A percentile compares a stretch with the other conserved stretches of the same genome.
These are phyloP conservation scores for Drosophila pseudoananassae DNA, from an alignment of 1,140 invertebrate genomes.

Conservation along the genomic window DNA sequence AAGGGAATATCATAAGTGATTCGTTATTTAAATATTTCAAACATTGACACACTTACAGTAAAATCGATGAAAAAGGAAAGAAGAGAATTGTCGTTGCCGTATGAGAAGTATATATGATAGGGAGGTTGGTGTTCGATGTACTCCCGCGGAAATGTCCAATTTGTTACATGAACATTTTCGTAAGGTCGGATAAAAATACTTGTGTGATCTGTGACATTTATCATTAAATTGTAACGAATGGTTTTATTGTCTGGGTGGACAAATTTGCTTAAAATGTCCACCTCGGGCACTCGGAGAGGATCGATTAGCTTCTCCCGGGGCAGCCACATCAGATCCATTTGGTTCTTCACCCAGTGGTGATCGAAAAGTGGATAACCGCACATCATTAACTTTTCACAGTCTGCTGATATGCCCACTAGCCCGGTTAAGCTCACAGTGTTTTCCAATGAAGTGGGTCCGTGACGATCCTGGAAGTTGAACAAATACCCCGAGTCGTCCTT, in stretches of 20 bases:
- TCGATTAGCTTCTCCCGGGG: slow-evolving; percentile 25
- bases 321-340: slow-evolving; percentile 42
- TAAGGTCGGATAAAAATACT: slow-evolving; percentile 88
- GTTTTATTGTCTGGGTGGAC: slow-evolving; percentile 13
- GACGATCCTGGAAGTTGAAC: slow-evolving; percentile 89
- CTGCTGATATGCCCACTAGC: slow-evolving; percentile 85
- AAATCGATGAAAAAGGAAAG: slow-evolving; percentile 84
- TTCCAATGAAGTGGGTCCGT: slow-evolving; percentile 86
- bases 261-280: slow-evolving; percentile 34
- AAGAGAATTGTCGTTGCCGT: slow-evolving; percentile 85
- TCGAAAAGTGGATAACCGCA: slow-evolving; percentile 90
- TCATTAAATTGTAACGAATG: slow-evolving; percentile 43
- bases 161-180: slow-evolving; percentile 85
- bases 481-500: slow-evolving; percentile 88
- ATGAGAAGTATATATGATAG: slow-evolving; percentile 89
- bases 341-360: slow-evolving; percentile 38
- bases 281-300: slow-evolving; percentile 5
- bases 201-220: slow-evolving; percentile 89
- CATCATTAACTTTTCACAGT: slow-evolving; percentile 88
- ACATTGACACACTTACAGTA: slow-evolving; percentile 9
- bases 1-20: neutral
- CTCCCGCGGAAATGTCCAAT: slow-evolving; percentile 87
- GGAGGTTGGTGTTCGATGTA: slow-evolving; percentile 86
- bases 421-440: slow-evolving; percentile 83
- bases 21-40: neutral